These are phyloP conservation scores for Lordiphosa collinella DNA, from an alignment of 1,140 invertebrate species.

Conservation along the genomic window DNA sequence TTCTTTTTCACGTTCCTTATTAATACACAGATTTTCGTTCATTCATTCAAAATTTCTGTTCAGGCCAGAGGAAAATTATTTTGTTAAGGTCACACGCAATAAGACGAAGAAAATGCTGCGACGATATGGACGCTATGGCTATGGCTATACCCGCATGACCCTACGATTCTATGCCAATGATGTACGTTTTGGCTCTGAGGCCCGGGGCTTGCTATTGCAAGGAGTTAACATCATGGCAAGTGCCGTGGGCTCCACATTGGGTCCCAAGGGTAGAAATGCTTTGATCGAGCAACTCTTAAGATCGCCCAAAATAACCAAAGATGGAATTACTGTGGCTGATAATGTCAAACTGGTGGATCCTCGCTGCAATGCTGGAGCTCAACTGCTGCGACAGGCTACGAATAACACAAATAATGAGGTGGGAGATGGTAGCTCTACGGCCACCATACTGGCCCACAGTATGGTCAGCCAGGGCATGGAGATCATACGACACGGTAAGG, in stretches of 20 bases:
- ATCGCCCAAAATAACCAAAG: slow-evolving; percentile 98
- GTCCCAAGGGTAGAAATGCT: slow-evolving; percentile 97
- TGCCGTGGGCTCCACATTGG: slow-evolving; percentile 97
- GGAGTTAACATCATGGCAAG: slow-evolving; percentile 96
- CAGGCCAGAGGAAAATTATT: too few species aligned
- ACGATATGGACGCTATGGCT: background rate
- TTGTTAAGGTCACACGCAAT: too few species aligned
- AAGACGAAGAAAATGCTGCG: slow-evolving; percentile 8
- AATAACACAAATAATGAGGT: slow-evolving; percentile 98
- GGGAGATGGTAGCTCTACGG: slow-evolving; percentile 96
- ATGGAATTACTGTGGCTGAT: slow-evolving; percentile 98
- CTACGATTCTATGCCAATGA: slow-evolving; percentile 87
- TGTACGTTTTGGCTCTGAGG: slow-evolving; percentile 95
- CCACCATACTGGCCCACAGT: slow-evolving; percentile 93
- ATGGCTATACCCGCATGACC: background rate
- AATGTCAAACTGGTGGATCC: slow-evolving; percentile 92
- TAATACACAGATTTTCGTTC: too few species aligned
- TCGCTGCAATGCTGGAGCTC: slow-evolving; percentile 97
- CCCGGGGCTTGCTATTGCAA: slow-evolving; percentile 92
- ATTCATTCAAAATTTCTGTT: too few species aligned
- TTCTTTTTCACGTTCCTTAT: too few species aligned
- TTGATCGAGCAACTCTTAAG: slow-evolving; percentile 97
- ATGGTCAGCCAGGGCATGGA: slow-evolving; percentile 95
- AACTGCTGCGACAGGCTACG: slow-evolving; percentile 96
- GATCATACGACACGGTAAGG: slow-evolving; percentile 81